Conservation (phyloP, 2,797 vertebrate species). For the Crypturellus tataupa region DNA sequence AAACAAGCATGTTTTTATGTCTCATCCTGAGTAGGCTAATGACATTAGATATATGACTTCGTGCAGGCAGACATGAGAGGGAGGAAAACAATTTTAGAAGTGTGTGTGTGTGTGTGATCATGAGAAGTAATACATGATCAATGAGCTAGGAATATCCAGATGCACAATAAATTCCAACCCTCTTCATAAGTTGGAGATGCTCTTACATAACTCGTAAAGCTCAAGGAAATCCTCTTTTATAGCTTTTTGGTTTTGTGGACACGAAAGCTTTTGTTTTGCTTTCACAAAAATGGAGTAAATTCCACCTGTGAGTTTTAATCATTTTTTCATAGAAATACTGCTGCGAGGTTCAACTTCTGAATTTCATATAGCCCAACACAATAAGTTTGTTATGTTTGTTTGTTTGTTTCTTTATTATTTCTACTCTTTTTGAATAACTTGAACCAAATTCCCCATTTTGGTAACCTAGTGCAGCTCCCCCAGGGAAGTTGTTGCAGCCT, state of each 20-base stretch:
- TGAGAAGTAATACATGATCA: neutral
- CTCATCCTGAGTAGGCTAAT: neutral
- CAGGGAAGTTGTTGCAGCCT: neutral
- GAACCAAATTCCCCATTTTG: neutral
- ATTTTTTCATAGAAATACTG: neutral
- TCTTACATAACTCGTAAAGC: slow-evolving; percentile 5
- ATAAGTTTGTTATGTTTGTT: neutral
- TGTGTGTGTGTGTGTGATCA: neutral
- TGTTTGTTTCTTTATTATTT: neutral
- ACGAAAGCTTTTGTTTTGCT: neutral
- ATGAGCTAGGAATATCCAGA: neutral
- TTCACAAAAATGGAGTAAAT: neutral
- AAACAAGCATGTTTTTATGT: neutral
- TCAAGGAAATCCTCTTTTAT: slow-evolving; percentile 20
- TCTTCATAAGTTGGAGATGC: neutral
- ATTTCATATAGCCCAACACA: neutral
- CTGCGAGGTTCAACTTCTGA: neutral
- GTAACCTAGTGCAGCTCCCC: neutral
- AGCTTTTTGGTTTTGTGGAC: neutral
- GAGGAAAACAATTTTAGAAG: neutral
- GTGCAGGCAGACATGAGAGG: neutral
- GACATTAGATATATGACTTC: neutral
- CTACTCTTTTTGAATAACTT: slow-evolving; percentile 32
- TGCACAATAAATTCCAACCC: neutral
- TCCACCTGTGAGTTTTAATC: slow-evolving; percentile 6